Evolutionary conservation across 2,113 vertebrate species (phyloP), one percentile per base, ranked within the genome.

Genomic region (Phalacrocorax aristotelis): DNA sequence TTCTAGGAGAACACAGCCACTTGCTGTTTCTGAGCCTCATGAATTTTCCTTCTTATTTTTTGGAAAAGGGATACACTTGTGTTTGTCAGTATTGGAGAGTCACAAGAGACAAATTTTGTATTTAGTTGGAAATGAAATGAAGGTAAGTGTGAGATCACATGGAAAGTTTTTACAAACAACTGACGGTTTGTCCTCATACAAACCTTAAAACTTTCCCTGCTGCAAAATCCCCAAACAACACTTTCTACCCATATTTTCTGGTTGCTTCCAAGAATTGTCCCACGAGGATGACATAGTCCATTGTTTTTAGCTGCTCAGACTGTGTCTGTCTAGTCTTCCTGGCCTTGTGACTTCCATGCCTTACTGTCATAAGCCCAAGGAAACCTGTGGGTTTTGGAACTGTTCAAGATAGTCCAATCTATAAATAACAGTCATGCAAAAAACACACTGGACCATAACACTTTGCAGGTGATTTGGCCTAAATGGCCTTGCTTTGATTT

Each of bases 401-500:
- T 76, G 17, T 76, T 89, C 16, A 34, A 52, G 78, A 76, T 83
- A 95, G 77, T 27, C n/a, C 15, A 89, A 84, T 15, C 49, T 42
- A 71, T 87, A 89, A 91, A 66, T 72, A 96, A 36, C 54, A 77
- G 7, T 34, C 58, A 57, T n/a, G 25, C 20, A 61, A 90, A 90
- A 61, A 94, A 34, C 40, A 40, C 25, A 81, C 26, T 52, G 34
- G 81, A 86, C 80, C 61, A 34, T 87, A 79, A 21, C 48, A 48
- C 38, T 85, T 86, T 68, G 89, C 74, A 40, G 7, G 30, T 60
- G 66, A 57, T 55, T 94, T 83, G 69, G 58, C 77, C 75, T 81
- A 83, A 97, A 82, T 79, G 38, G 90, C 82, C 72, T 96, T 93
- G 89, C 32, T 93, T 52, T 95, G 89, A 82, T 94, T 91, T 91